Evolutionary conservation across 2,888 invertebrate species (phyloP).

Genomic region (Netelia virgata): DNA sequence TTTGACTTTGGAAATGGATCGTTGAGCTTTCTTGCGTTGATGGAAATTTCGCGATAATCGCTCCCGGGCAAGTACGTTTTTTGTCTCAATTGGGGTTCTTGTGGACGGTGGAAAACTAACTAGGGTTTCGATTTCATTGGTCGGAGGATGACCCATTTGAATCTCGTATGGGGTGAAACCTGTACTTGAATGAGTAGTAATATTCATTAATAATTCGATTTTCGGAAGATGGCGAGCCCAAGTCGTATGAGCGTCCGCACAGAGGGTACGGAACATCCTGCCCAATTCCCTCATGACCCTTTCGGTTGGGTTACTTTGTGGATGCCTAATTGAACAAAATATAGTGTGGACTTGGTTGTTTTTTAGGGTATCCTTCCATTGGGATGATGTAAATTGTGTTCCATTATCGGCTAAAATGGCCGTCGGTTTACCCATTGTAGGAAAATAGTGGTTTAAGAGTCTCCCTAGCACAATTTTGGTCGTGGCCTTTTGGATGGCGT

Average conservation of each 20-base stretch:
- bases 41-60: not conserved
- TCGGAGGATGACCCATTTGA: slow-evolving; percentile 25
- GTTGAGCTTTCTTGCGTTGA: slow-evolving; percentile 1
- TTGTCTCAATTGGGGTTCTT: not conserved
- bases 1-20: not conserved
- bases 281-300: slow-evolving; percentile 48
- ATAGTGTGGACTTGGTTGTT: not conserved
- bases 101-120: slow-evolving; percentile 27
- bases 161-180: slow-evolving; percentile 13
- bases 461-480: slow-evolving; percentile 1
- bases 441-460: slow-evolving; percentile 18
- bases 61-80: slow-evolving; percentile 15
- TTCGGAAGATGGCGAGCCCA: slow-evolving; percentile 25
- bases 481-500: slow-evolving; percentile 33
- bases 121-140: slow-evolving; percentile 23
- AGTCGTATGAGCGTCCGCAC: slow-evolving; percentile 25
- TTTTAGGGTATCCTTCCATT: not conserved
- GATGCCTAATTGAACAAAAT: slow-evolving; percentile 41
- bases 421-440: too few relatives aligned
- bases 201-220: slow-evolving; percentile 32
- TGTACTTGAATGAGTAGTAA: slow-evolving; percentile 46
- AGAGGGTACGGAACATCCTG: slow-evolving; percentile 25
- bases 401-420: slow-evolving; percentile 29
- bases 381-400: not conserved
- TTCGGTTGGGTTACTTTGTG: slow-evolving; percentile 54